Conservation (phyloP, 2,113 vertebrate genomes). For the Aythya baeri region DNA sequence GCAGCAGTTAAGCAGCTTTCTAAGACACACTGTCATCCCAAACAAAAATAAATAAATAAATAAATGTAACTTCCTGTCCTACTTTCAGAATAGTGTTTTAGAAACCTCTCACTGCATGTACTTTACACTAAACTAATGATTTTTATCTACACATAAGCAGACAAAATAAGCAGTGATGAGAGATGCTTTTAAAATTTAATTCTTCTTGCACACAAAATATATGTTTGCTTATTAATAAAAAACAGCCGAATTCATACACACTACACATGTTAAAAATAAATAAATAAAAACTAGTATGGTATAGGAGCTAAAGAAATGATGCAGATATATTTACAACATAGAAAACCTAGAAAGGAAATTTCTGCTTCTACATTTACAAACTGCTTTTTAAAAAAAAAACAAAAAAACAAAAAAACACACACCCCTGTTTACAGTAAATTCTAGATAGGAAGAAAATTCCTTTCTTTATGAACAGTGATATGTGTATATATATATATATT, state of each 20-base stretch:
- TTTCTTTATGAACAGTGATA: neutral
- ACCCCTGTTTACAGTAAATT: neutral
- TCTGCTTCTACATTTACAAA: neutral
- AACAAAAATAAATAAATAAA: slow-evolving; percentile 51
- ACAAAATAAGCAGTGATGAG: neutral
- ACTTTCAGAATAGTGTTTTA: slow-evolving; percentile 49
- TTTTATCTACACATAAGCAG: neutral
- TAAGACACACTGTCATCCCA: slow-evolving; percentile 65
- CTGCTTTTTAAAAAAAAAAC: too few species aligned
- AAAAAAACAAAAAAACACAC: neutral
- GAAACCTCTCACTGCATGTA: neutral
- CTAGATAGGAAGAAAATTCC: neutral
- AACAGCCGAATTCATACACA: neutral
- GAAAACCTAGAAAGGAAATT: neutral
- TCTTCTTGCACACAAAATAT: neutral
- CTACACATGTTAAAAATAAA: neutral
- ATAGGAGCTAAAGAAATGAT: neutral
- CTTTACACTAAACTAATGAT: neutral
- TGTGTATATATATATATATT: neutral
- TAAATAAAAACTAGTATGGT: neutral
- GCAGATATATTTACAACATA: neutral
- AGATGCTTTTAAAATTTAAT: neutral
- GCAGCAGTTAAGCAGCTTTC: slow-evolving; percentile 78
- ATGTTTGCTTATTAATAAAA: neutral
- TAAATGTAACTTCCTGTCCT: slow-evolving; percentile 26